A percentile compares a stretch with the other conserved stretches of the same genome.
Conservation (phyloP, 2,888 invertebrate genomes). For the Xylota segnis region DNA sequence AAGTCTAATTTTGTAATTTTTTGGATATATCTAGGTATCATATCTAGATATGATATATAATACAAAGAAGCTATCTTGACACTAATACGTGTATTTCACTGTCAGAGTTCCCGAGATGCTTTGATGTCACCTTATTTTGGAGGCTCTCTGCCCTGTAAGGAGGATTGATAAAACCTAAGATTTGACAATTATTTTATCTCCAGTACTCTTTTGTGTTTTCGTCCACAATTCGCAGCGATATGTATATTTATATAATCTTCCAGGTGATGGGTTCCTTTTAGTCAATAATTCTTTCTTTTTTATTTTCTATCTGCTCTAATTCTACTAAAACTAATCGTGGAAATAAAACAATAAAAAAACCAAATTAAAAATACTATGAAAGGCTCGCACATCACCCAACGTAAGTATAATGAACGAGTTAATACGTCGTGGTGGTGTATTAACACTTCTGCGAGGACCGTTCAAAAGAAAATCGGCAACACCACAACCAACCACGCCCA, state of each 20-base stretch:
- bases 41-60: too few relatives aligned
- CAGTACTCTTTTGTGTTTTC: background rate
- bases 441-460: conserved; percentile 83
- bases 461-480: conserved; percentile 83
- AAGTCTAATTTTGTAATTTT: too few relatives aligned
- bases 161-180: background rate
- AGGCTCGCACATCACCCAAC: conserved; percentile 79
- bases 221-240: background rate
- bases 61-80: too few relatives aligned
- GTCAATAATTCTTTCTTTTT: conserved; percentile 59
- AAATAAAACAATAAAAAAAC: conserved; percentile 37
- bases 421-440: conserved; percentile 83
- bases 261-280: conserved; percentile 65
- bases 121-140: too few relatives aligned
- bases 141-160: too few relatives aligned
- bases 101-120: too few relatives aligned
- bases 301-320: conserved; percentile 57
- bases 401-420: conserved; percentile 83
- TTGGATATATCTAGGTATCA: too few relatives aligned
- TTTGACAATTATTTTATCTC: conserved; percentile 34
- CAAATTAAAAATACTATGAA: conserved; percentile 24
- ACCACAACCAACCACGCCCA: conserved; percentile 82
- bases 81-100: too few relatives aligned
- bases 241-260: background rate
- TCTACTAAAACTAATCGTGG: conserved; percentile 58